phyloP scores from a whole-genome alignment of 2,888 invertebrate genomes.

The Netelia virgata region DNA sequence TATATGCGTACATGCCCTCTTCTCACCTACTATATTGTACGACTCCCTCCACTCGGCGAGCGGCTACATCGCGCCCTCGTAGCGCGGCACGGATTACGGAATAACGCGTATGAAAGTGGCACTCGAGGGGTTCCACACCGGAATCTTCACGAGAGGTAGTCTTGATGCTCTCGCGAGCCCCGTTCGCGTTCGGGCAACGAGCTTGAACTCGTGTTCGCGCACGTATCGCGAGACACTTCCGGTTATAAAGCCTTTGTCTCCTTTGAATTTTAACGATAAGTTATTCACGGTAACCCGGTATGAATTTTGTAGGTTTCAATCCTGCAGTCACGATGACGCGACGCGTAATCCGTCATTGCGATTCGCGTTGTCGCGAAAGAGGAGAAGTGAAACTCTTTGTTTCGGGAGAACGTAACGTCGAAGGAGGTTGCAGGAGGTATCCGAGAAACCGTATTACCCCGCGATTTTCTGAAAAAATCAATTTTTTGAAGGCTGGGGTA shows the following conservation, averaged over 20 bases:
- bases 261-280: neutral
- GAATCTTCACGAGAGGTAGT: slow-evolving; percentile 41
- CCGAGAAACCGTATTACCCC: no score
- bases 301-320: neutral
- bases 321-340: slow-evolving; percentile 51
- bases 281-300: neutral
- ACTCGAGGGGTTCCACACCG: slow-evolving; percentile 42
- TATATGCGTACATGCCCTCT: neutral
- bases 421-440: no score
- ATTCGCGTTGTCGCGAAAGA: no score
- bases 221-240: neutral
- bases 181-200: neutral
- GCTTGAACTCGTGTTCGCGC: slow-evolving; percentile 6
- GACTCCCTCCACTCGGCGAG: slow-evolving; percentile 22
- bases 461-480: no score
- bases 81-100: slow-evolving; percentile 49
- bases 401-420: no score
- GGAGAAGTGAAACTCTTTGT: no score
- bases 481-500: no score
- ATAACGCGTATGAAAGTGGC: slow-evolving; percentile 56
- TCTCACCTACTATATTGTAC: slow-evolving; percentile 13
- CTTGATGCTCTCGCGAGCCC: slow-evolving; percentile 13
- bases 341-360: no score
- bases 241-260: slow-evolving; percentile 1
- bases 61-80: slow-evolving; percentile 26